Evolutionary conservation across 2,888 invertebrate species (phyloP), one percentile per base, ranked within the genome.

Genomic region (Drosophila nr. perissopoda): DNA sequence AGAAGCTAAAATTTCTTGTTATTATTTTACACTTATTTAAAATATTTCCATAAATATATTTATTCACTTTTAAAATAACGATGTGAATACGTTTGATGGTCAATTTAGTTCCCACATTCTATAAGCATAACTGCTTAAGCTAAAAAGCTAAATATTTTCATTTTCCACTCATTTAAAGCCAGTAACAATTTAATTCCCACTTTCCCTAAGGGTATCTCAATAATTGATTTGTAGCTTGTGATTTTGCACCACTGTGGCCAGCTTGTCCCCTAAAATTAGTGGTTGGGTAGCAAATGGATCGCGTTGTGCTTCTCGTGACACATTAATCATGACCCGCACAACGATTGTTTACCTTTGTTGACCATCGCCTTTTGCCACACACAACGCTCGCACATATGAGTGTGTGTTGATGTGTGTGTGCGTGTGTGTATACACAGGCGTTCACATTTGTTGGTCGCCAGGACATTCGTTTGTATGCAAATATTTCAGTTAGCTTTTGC

Each of bases 271-370:
- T 16, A 70, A 53, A 66, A 53, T 31, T 29, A 34, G 52, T 65
- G 46, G 64, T 64, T 63, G 64, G 67, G 64, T 46, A 1, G 46
- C 25, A 16, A 82, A 72, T 74, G 70, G 64, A 70, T 70, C 64
- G 74, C 67, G 70, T 63, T 88, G 83, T 72, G 68, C 77, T 82
- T 75, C 85, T 89, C 85, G 88, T 87, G 91, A 78, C 91, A 90
- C 89, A 87, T 87, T 87, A 87, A 87, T 87, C 86, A 87, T 89
- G 89, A 90, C 91, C 86, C 76, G 88, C 89, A 77, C 91, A 90
- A 90, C 88, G 85, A 72, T 76, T 81, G 85, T 84, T 89, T 89
- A 90, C 86, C 82, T 81, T 59, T 64, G 75, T 38, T 71, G 74
- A 53, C 53, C 81, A 57, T 70, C 68, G 76, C 49, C 69, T 52